Evolutionary conservation across 1,140 invertebrate genomes (phyloP).

Genomic region (Cepaea nemoralis): DNA sequence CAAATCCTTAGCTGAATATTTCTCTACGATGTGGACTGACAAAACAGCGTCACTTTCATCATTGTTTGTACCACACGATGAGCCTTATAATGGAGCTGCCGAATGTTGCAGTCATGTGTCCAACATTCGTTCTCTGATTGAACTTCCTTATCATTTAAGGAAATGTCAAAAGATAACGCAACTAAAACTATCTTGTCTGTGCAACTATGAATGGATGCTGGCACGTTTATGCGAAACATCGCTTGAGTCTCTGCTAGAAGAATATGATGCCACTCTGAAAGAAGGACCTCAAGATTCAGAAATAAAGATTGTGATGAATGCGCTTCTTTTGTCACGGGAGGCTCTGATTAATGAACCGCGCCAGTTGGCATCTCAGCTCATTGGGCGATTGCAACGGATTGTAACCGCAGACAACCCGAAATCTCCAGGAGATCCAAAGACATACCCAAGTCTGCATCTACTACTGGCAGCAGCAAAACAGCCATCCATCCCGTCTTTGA

Average conservation of each 20-base stretch:
- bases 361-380: constrained; percentile 94
- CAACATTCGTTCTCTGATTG: constrained; percentile 85
- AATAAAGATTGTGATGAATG: constrained; percentile 92
- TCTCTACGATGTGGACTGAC: constrained; percentile 61
- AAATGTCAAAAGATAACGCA: constrained; percentile 89
- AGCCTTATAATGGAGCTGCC: constrained; percentile 80
- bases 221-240: constrained; percentile 95
- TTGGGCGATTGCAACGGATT: constrained; percentile 81
- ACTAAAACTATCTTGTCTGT: constrained; percentile 91
- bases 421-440: constrained; percentile 60
- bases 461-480: constrained; percentile 59
- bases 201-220: constrained; percentile 98
- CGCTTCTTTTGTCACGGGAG: constrained; percentile 80
- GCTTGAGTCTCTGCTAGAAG: constrained; percentile 88
- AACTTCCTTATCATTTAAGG: constrained; percentile 83
- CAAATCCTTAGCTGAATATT: constrained; percentile 76
- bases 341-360: constrained; percentile 89
- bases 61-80: constrained; percentile 76
- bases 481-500: constrained; percentile 60
- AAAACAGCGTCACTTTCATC: no score
- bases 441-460: constrained; percentile 61
- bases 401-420: constrained; percentile 61
- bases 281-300: constrained; percentile 86
- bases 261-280: constrained; percentile 88
- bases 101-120: constrained; percentile 78